Conservation (phyloP, 2,797 vertebrate species). For the Rostrhamus sociabilis region DNA sequence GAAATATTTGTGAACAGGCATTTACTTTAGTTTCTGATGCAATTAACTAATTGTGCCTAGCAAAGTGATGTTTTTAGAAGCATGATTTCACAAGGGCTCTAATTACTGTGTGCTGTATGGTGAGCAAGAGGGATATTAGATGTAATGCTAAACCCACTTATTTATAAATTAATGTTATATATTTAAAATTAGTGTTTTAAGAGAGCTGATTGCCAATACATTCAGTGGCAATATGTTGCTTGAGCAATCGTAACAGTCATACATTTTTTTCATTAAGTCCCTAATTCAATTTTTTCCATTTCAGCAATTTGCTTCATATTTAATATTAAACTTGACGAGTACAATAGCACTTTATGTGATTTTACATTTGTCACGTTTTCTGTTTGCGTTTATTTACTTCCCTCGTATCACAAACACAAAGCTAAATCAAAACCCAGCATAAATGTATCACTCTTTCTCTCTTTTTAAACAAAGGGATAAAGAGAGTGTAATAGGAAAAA, state of each 20-base stretch:
- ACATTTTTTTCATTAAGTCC: not conserved
- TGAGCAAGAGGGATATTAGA: not conserved
- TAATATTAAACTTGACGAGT: not conserved
- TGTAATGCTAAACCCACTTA: not conserved
- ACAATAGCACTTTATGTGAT: not conserved
- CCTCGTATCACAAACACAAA: not conserved
- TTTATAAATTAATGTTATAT: slow-evolving; percentile 5
- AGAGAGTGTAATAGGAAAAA: not conserved
- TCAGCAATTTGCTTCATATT: not conserved
- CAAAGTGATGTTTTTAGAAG: not conserved
- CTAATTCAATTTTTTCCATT: not conserved
- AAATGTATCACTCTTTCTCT: not conserved
- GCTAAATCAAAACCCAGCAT: not conserved
- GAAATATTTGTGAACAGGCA: not conserved
- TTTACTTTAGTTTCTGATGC: not conserved
- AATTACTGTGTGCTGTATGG: not conserved
- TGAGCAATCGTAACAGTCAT: not conserved
- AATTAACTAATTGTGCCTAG: not conserved
- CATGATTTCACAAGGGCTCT: not conserved
- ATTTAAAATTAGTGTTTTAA: not conserved
- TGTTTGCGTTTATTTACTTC: not conserved
- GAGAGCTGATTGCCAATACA: not conserved
- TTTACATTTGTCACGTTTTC: not conserved
- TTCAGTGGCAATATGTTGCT: not conserved
- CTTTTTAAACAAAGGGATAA: not conserved